Conservation (phyloP, 1,140 invertebrate species). For the Hylaeus anthracinus region DNA sequence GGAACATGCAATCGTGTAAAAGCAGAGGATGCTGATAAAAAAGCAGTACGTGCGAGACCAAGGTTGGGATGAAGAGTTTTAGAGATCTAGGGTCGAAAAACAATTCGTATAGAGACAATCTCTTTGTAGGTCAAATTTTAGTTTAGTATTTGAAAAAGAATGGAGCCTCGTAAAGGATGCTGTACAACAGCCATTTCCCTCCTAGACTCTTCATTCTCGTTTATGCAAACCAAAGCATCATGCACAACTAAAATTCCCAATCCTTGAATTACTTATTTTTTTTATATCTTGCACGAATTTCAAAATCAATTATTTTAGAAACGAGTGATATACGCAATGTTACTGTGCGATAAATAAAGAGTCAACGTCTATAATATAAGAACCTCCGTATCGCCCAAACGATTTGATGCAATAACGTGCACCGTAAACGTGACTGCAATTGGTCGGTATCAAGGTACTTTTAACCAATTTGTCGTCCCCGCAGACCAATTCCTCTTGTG, state of each 20-base stretch:
- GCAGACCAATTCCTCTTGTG: conserved; percentile 87
- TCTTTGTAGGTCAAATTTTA: no score
- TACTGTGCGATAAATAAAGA: not conserved
- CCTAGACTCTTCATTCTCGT: no score
- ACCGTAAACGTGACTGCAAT: conserved; percentile 89
- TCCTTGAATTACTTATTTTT: no score
- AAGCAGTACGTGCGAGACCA: not conserved
- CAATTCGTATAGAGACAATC: no score
- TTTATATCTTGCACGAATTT: not conserved
- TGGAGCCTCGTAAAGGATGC: no score
- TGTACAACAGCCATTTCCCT: no score
- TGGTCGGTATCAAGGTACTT: conserved; percentile 83
- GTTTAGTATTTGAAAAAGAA: no score
- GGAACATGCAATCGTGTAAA: not conserved
- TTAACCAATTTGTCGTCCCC: conserved; percentile 86
- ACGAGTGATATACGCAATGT: not conserved
- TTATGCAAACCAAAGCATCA: no score
- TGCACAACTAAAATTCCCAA: no score
- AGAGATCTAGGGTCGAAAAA: no score
- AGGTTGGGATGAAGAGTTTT: no score
- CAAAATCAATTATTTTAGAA: not conserved
- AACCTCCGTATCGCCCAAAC: conserved; percentile 83
- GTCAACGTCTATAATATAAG: conserved; percentile 36
- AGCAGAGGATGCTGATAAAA: no score
- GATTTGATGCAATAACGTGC: conserved; percentile 94